These are phyloP conservation scores for Acronicta alni DNA, from an alignment of 2,888 invertebrate species.

Conservation along the genomic window DNA sequence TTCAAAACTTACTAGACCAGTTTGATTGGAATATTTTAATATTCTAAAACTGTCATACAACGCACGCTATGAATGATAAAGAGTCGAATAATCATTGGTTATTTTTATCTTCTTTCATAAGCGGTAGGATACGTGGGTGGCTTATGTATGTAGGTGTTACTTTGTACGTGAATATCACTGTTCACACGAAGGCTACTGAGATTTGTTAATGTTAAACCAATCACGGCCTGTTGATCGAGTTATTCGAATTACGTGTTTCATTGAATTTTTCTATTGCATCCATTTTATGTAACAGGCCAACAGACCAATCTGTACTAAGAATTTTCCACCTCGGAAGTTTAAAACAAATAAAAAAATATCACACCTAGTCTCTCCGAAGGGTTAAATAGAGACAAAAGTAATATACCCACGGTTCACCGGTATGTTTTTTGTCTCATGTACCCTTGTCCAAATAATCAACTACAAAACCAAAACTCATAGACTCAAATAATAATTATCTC, in stretches of 20 bases:
- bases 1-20: constrained; percentile 16
- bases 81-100: constrained; percentile 37
- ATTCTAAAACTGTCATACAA: constrained; percentile 35
- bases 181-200: constrained; percentile 12
- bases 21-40: constrained; percentile 28
- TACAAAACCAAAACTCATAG: too few species aligned
- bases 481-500: too few species aligned
- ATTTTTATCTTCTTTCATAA: constrained; percentile 42
- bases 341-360: too few species aligned
- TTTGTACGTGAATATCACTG: constrained; percentile 12
- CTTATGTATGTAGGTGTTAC: constrained; percentile 28
- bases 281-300: not conserved
- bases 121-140: constrained; percentile 43
- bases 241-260: constrained; percentile 8
- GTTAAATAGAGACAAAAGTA: too few species aligned
- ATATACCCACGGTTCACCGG: too few species aligned
- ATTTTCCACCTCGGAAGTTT: not conserved
- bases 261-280: not conserved
- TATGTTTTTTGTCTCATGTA: too few species aligned
- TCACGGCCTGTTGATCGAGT: constrained; percentile 24
- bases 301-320: too few species aligned
- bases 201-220: constrained; percentile 27
- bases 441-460: too few species aligned
- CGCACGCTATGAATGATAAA: constrained; percentile 50
- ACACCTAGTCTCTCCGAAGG: too few species aligned